These are phyloP conservation scores for Seira musarum DNA, from an alignment of 2,888 invertebrate species.

Conservation along the genomic window DNA sequence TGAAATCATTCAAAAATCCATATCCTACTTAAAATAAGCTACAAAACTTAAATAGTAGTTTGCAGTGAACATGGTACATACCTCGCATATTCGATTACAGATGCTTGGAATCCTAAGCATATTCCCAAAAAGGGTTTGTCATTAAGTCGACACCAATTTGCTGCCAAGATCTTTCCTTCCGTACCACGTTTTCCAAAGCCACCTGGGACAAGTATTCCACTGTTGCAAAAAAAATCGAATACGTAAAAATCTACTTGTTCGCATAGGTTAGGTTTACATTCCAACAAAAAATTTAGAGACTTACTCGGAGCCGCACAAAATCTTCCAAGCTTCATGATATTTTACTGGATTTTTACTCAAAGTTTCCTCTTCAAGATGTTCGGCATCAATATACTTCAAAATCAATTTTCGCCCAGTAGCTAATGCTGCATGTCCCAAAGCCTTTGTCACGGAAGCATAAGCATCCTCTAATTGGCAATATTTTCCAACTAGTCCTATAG, in stretches of 20 bases:
- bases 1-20: too few relatives aligned
- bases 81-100: slow-evolving; percentile 93
- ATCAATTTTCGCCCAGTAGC: slow-evolving; percentile 88
- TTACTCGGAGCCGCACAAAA: slow-evolving; percentile 88
- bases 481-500: slow-evolving; percentile 95
- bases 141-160: slow-evolving; percentile 92
- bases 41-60: too few relatives aligned
- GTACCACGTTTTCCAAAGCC: slow-evolving; percentile 97
- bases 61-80: too few relatives aligned
- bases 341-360: slow-evolving; percentile 83
- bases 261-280: neutral
- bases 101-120: slow-evolving; percentile 97
- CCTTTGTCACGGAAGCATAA: slow-evolving; percentile 96
- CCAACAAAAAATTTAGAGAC: slow-evolving; percentile 71
- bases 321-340: slow-evolving; percentile 95
- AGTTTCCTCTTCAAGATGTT: slow-evolving; percentile 85
- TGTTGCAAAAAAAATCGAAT: slow-evolving; percentile 71
- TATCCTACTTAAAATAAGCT: too few relatives aligned
- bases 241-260: neutral
- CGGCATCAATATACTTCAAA: slow-evolving; percentile 91
- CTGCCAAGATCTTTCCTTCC: slow-evolving; percentile 96
- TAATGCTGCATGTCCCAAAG: slow-evolving; percentile 93
- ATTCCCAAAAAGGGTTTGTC: slow-evolving; percentile 95
- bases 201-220: slow-evolving; percentile 96
- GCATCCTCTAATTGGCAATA: slow-evolving; percentile 97